Evolutionary conservation across 2,113 vertebrate species (phyloP).

Genomic region (Zapornia atra): DNA sequence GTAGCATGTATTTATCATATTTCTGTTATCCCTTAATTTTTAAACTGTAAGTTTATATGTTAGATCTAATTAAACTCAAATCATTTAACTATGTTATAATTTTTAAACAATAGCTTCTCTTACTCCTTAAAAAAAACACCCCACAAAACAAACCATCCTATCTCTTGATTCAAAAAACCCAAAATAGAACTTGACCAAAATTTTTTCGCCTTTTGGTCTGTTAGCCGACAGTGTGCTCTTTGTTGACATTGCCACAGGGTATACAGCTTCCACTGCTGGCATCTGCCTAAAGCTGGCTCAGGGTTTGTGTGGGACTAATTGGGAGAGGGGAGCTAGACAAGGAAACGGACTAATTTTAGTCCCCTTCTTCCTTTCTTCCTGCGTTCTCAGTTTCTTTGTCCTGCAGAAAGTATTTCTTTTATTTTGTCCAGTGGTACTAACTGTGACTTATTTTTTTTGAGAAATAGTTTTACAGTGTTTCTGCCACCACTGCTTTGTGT

Average conservation of each 20-base stretch:
- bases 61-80: neutral
- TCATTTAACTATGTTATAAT: neutral
- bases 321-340: neutral
- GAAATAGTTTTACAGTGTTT: neutral
- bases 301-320: neutral
- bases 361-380: neutral
- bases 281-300: neutral
- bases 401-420: neutral
- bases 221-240: neutral
- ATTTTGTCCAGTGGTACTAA: neutral
- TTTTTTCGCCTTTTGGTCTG: neutral
- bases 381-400: neutral
- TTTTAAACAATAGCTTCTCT: neutral
- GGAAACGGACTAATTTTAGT: neutral
- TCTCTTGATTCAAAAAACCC: neutral
- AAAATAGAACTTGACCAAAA: neutral
- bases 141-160: neutral
- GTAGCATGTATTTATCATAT: neutral
- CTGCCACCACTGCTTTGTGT: neutral
- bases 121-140: neutral
- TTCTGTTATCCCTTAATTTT: neutral
- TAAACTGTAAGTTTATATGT: neutral
- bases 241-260: slow-evolving; percentile 5
- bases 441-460: neutral
- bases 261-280: slow-evolving; percentile 12